These are phyloP conservation scores for Acleris emargana DNA, from an alignment of 2,888 invertebrate genomes.

Conservation along the genomic window DNA sequence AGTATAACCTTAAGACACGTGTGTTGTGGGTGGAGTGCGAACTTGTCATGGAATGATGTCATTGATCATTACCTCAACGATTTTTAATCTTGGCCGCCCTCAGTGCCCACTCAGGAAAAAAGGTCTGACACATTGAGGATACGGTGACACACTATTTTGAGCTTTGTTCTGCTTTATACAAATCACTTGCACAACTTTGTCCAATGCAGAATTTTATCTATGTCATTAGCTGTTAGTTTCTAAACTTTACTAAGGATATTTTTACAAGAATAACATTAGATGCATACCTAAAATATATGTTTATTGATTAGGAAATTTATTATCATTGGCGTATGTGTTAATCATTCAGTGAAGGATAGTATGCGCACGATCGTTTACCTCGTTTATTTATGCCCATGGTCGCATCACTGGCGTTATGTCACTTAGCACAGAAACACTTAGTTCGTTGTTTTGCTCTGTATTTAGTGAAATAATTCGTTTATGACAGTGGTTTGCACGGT, in stretches of 20 bases:
- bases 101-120: conserved; percentile 42
- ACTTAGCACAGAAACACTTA: conserved; percentile 58
- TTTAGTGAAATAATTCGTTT: conserved; percentile 35
- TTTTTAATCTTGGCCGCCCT: conserved; percentile 64
- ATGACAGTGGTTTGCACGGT: conserved; percentile 45
- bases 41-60: conserved; percentile 74
- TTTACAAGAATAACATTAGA: conserved; percentile 26
- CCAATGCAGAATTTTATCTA: conserved; percentile 50
- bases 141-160: conserved; percentile 58
- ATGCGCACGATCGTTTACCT: conserved; percentile 57
- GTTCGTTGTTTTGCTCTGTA: conserved; percentile 51
- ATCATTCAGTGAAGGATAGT: conserved; percentile 43
- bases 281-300: background rate
- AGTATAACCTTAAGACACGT: conserved; percentile 62
- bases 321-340: conserved; percentile 49
- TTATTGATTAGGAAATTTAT: conserved; percentile 3
- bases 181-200: conserved; percentile 57
- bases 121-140: conserved; percentile 45
- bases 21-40: conserved; percentile 72
- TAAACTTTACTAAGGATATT: background rate
- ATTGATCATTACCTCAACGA: conserved; percentile 57
- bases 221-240: background rate
- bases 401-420: conserved; percentile 62
- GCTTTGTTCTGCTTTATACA: conserved; percentile 60
- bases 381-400: conserved; percentile 49